These are phyloP conservation scores for Drosophila sp. DNA, from an alignment of 1,140 invertebrate species.

Conservation along the genomic window DNA sequence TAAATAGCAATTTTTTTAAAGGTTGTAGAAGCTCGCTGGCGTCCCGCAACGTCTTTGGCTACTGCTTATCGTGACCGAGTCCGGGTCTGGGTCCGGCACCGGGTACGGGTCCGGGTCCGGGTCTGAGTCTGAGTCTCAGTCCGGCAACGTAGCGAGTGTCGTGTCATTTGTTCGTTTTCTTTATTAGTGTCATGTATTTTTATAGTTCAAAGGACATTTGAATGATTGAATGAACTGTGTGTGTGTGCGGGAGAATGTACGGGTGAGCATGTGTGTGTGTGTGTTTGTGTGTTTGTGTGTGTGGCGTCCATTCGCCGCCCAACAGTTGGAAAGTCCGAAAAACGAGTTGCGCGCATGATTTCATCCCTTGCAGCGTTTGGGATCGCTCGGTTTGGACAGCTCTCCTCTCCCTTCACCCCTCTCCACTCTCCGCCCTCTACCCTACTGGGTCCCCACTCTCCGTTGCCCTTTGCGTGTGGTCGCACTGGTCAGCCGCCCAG, in stretches of 20 bases:
- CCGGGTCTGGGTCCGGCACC: constrained; percentile 4
- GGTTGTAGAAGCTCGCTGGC: constrained; percentile 16
- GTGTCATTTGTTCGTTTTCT: constrained; percentile 84
- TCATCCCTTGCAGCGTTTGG: constrained; percentile 79
- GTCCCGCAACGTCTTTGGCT: constrained; percentile 37
- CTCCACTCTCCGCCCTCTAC: not conserved
- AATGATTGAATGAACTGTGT: constrained; percentile 84
- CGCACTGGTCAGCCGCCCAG: constrained; percentile 78
- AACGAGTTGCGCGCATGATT: constrained; percentile 84
- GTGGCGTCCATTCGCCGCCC: constrained; percentile 23
- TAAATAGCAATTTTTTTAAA: constrained; percentile 73
- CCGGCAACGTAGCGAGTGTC: constrained; percentile 53
- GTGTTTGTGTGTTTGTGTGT: constrained; percentile 18
- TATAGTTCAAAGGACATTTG: constrained; percentile 85
- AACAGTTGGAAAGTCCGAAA: constrained; percentile 45
- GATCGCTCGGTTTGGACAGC: constrained; percentile 30
- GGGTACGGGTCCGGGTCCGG: not conserved
- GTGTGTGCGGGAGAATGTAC: constrained; percentile 22
- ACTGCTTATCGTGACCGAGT: constrained; percentile 47
- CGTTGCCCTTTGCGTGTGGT: constrained; percentile 72
- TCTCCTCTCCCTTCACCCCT: constrained; percentile 8
- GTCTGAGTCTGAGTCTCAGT: constrained; percentile 4
- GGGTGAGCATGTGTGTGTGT: not conserved
- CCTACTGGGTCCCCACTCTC: not conserved
- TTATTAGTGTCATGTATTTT: constrained; percentile 85